phyloP scores from a whole-genome alignment of 2,113 vertebrate species.

The Serilophus lunatus region DNA sequence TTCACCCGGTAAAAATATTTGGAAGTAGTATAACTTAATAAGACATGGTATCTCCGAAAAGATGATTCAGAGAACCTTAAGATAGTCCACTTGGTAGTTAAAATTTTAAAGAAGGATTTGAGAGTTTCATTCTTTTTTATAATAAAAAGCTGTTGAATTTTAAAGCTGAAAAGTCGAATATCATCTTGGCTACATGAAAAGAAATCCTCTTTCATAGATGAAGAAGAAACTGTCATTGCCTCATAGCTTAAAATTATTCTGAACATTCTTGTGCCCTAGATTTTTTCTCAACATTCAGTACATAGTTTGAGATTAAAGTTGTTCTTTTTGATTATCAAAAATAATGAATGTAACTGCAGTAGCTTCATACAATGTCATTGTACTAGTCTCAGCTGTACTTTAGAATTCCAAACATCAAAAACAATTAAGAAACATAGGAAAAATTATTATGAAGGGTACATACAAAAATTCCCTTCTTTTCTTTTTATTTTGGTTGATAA shows the following conservation, averaged over 20 bases:
- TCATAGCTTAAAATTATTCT: background rate
- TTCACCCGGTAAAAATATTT: background rate
- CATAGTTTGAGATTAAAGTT: background rate
- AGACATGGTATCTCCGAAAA: background rate
- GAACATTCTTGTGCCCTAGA: constrained; percentile 42
- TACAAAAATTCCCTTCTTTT: background rate
- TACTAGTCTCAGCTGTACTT: background rate
- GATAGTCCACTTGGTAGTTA: background rate
- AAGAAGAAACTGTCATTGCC: constrained; percentile 32
- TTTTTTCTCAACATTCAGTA: background rate
- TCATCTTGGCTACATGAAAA: constrained; percentile 21
- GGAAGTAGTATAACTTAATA: background rate
- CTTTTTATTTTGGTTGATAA: background rate
- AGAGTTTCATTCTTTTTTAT: background rate
- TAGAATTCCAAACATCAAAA: background rate
- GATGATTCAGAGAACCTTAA: background rate
- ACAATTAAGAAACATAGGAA: background rate
- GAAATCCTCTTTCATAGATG: background rate
- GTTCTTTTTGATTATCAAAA: constrained; percentile 8
- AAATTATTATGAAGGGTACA: background rate
- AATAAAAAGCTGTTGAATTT: constrained; percentile 16
- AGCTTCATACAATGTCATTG: background rate
- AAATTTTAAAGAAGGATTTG: constrained; percentile 22
- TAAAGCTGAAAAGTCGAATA: constrained; percentile 1
- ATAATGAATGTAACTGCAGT: constrained; percentile 7